Conservation (phyloP, 2,888 invertebrate genomes). For the Ennomos quercinarius region DNA sequence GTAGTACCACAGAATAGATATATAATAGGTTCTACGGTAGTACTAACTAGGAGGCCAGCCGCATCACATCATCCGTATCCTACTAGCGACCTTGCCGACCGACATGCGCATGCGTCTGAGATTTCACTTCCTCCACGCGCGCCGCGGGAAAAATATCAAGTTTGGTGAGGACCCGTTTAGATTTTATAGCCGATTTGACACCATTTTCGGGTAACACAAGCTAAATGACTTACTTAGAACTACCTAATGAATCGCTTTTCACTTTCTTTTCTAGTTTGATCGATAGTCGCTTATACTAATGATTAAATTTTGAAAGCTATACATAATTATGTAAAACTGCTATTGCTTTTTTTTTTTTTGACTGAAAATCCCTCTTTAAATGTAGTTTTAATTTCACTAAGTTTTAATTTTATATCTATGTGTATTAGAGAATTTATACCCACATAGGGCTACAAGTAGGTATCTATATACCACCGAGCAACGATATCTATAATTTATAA, state of each 20-base stretch:
- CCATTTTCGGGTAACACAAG: constrained; percentile 19
- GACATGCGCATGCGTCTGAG: constrained; percentile 70
- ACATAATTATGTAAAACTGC: too few relatives aligned
- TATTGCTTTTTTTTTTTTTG: too few relatives aligned
- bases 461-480: too few relatives aligned
- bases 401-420: too few relatives aligned
- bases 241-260: not conserved
- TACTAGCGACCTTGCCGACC: constrained; percentile 81
- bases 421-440: too few relatives aligned
- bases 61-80: constrained; percentile 67
- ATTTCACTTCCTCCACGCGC: constrained; percentile 77
- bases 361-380: too few relatives aligned
- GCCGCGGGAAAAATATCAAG: constrained; percentile 48
- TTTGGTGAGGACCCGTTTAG: constrained; percentile 43
- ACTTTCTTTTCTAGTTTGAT: not conserved
- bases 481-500: too few relatives aligned
- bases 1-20: too few relatives aligned
- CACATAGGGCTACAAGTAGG: too few relatives aligned
- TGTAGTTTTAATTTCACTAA: too few relatives aligned
- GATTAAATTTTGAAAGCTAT: too few relatives aligned
- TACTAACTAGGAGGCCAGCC: constrained; percentile 51
- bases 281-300: not conserved
- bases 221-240: constrained; percentile 17
- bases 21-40: too few relatives aligned
- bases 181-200: constrained; percentile 34